These are phyloP conservation scores for Benitochromis conjunctus DNA, from an alignment of 2,113 vertebrate genomes.

Conservation along the genomic window DNA sequence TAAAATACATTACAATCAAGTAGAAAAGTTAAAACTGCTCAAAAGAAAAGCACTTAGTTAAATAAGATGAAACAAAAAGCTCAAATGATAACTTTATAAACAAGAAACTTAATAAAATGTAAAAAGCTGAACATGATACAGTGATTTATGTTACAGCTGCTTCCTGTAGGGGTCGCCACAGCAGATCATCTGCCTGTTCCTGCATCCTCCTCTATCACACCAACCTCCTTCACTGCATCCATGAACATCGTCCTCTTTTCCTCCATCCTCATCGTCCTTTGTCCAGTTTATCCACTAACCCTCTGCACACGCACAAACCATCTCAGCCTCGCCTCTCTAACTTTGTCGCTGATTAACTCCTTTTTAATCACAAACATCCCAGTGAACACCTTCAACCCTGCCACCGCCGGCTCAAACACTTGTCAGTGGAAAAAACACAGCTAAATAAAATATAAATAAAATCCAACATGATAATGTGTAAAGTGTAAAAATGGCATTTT, in stretches of 20 bases:
- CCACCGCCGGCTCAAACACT: background rate
- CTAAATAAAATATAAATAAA: background rate
- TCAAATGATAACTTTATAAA: background rate
- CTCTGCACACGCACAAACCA: background rate
- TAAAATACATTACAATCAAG: background rate
- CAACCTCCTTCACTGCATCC: background rate
- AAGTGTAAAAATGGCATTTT: background rate
- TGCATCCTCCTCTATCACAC: background rate
- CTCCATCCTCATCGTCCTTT: background rate
- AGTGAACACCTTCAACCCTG: background rate
- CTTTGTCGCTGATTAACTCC: background rate
- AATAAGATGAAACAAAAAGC: background rate
- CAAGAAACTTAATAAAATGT: background rate
- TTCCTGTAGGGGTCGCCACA: background rate
- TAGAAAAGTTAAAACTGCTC: background rate
- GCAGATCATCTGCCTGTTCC: background rate
- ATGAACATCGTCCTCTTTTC: background rate
- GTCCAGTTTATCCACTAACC: background rate
- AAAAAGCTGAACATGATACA: background rate
- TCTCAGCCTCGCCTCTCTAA: background rate
- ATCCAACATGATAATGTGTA: too few relatives aligned
- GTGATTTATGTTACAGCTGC: too few relatives aligned
- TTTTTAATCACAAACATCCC: background rate
- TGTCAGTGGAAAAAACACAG: background rate
- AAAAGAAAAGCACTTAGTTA: background rate